Conservation (phyloP, 2,888 invertebrate genomes). For the Chromoteleia sp. region DNA sequence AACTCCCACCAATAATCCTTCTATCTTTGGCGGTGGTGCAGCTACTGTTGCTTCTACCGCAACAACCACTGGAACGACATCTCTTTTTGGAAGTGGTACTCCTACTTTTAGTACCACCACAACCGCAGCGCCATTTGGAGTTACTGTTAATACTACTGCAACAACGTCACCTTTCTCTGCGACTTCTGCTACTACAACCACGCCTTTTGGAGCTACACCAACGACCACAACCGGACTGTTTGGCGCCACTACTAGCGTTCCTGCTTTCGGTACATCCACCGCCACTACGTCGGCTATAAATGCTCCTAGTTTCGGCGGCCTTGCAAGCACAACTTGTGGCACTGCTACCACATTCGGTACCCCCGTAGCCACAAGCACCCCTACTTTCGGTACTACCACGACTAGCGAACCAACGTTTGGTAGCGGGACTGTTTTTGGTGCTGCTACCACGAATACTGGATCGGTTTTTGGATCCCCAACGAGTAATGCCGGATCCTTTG, state of each 20-base stretch:
- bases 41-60: slow-evolving; percentile 6
- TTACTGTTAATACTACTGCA: background rate
- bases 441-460: slow-evolving; percentile 42
- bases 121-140: background rate
- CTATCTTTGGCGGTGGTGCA: slow-evolving; percentile 21
- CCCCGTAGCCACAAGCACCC: slow-evolving; percentile 45
- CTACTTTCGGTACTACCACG: slow-evolving; percentile 66
- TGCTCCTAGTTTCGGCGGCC: slow-evolving; percentile 46
- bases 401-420: slow-evolving; percentile 66
- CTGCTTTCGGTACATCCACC: slow-evolving; percentile 29
- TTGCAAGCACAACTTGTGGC: slow-evolving; percentile 44
- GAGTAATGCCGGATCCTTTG: background rate
- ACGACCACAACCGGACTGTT: slow-evolving; percentile 2
- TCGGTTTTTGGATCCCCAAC: slow-evolving; percentile 33
- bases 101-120: background rate
- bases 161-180: background rate
- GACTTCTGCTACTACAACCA: slow-evolving; percentile 1
- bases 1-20: slow-evolving; percentile 11
- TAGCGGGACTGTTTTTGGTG: slow-evolving; percentile 69
- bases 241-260: background rate
- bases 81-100: background rate
- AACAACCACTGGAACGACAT: slow-evolving; percentile 5
- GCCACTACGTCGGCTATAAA: slow-evolving; percentile 58
- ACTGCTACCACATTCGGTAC: slow-evolving; percentile 62
- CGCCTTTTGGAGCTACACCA: slow-evolving; percentile 6